Base-by-base conservation (phyloP, 2,113 vertebrate species). In the Tauraco erythrolophus region DNA sequence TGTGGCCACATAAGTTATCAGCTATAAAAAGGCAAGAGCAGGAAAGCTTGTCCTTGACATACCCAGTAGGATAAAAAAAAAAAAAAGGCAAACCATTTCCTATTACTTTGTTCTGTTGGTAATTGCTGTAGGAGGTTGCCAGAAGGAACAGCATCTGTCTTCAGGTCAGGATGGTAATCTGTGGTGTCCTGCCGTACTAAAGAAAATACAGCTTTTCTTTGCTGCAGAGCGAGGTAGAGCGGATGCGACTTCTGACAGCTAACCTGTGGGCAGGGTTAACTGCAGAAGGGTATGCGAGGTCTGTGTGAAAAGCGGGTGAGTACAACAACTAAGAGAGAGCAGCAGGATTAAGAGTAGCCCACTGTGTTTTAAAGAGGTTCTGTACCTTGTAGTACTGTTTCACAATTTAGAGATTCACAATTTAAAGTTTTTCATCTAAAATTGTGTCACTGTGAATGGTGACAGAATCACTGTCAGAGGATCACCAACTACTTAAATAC, bases 41-140 rank as follows among this genome's bases (percentile, higher is more conserved):
- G 74, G 91, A 95, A 95, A 91, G 43, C 82, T 92, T 89, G 94
- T 96, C 97, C 97, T 97, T 97, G 94, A 96, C 81, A 60, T 95
- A 53, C 18, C 50, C 88, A 0, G 2, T 66, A 54, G 81, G 93
- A 81, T 43, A 9, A 30, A 60, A 79, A 70, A 41, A 17, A 83
- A 61, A 41, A 83, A 54, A 48, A 43, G 15, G 6, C 27, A 84
- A 90, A 71, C 57, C 24, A 70, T 95, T 97, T 97, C 95, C 91
- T 90, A 74, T 88, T 37, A 76, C 71, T 97, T 93, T 95, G 82
- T 97, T 95, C 84, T 93, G 68, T 78, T 92, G 68, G 60, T 75
- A 88, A 70, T 79, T 94, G 89, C 81, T 93, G 23, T 17, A 14
- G 27, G 68, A 76, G 53, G 51, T 31, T 89, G 57, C 78, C 92